phyloP scores from a whole-genome alignment of 1,140 invertebrate species.

The Pseudomyrmex cubaensis region DNA sequence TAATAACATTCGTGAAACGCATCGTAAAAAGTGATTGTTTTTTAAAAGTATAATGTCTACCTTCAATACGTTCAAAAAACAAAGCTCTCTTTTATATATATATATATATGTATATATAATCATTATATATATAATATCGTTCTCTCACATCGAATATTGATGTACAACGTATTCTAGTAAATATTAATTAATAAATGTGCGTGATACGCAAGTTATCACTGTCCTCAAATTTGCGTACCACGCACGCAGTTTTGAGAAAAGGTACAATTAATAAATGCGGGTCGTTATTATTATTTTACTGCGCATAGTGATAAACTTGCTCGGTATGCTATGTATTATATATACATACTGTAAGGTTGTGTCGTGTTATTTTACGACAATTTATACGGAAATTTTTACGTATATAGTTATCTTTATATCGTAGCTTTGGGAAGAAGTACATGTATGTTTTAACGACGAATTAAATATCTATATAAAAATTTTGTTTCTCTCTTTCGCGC shows the following conservation, averaged over 20 bases:
- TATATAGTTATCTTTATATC: slow-evolving; percentile 53
- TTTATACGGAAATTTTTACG: slow-evolving; percentile 44
- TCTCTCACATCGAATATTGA: slow-evolving; percentile 61
- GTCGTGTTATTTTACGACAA: neutral
- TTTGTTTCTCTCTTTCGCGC: neutral
- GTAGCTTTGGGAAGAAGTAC: slow-evolving; percentile 5
- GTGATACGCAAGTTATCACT: slow-evolving; percentile 30
- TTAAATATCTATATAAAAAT: slow-evolving; percentile 50
- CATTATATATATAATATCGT: slow-evolving; percentile 4
- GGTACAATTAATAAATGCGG: slow-evolving; percentile 52
- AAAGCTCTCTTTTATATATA: slow-evolving; percentile 25
- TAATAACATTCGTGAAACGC: slow-evolving; percentile 39
- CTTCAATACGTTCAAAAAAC: slow-evolving; percentile 32
- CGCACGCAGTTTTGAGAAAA: slow-evolving; percentile 24
- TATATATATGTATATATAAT: slow-evolving; percentile 12
- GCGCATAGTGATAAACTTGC: slow-evolving; percentile 13
- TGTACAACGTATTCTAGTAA: slow-evolving; percentile 62
- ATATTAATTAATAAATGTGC: slow-evolving; percentile 8
- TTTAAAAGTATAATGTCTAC: slow-evolving; percentile 17
- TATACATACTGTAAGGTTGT: neutral
- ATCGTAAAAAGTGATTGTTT: neutral
- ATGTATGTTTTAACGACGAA: slow-evolving; percentile 14
- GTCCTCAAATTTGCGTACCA: slow-evolving; percentile 22
- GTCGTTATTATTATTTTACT: neutral
- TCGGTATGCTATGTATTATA: neutral